Evolutionary conservation across 2,113 vertebrate genomes (phyloP).

Genomic region (Oryzias celebensis): DNA sequence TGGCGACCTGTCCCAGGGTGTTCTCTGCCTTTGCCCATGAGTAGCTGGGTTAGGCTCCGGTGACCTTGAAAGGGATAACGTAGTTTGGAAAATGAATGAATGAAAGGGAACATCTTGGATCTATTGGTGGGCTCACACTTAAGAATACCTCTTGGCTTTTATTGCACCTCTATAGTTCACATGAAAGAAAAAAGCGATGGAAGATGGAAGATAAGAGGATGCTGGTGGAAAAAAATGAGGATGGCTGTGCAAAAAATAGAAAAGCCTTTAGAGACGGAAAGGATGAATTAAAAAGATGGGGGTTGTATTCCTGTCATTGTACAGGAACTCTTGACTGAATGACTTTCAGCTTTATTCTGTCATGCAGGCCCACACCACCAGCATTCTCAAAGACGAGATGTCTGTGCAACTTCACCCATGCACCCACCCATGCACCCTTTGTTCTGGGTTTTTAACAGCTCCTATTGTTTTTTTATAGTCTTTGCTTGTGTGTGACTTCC

Average conservation of each 20-base stretch:
- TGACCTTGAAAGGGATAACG: no score
- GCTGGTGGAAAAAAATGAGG: slow-evolving; percentile 29
- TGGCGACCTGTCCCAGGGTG: no score
- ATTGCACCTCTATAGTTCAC: slow-evolving; percentile 25
- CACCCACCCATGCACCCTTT: slow-evolving; percentile 1
- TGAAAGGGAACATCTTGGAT: slow-evolving; percentile 67
- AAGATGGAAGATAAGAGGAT: slow-evolving; percentile 27
- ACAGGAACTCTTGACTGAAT: slow-evolving; percentile 54
- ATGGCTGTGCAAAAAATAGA: slow-evolving; percentile 22
- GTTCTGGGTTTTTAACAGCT: slow-evolving; percentile 47
- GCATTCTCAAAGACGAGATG: slow-evolving; percentile 22
- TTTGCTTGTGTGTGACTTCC: slow-evolving; percentile 60
- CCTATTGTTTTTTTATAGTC: slow-evolving; percentile 55
- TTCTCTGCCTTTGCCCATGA: no score
- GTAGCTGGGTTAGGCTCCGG: no score
- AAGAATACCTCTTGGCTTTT: slow-evolving; percentile 28
- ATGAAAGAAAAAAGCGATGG: slow-evolving; percentile 39
- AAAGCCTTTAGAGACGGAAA: background rate
- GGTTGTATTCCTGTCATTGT: slow-evolving; percentile 36
- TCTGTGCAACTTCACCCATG: slow-evolving; percentile 14
- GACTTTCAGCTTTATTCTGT: slow-evolving; percentile 35
- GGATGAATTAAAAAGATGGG: slow-evolving; percentile 4
- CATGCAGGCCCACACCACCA: slow-evolving; percentile 23
- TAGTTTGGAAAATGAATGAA: no score
- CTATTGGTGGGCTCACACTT: slow-evolving; percentile 44